These are phyloP conservation scores for Daphoenositta chrysoptera DNA, from an alignment of 2,113 vertebrate species.

Conservation along the genomic window DNA sequence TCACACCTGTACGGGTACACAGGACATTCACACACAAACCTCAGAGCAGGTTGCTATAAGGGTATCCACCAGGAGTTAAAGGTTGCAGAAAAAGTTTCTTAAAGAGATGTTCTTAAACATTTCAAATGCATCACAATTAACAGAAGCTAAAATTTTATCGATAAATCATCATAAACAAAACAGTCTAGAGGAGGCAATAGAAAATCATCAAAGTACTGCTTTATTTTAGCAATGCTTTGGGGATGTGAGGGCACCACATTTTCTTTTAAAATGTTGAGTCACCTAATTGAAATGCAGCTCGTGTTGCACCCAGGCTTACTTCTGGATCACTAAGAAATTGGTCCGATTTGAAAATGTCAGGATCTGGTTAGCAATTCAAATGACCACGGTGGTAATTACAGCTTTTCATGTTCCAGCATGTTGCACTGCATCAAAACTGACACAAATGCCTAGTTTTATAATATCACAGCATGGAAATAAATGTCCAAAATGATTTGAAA, in stretches of 20 bases:
- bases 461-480: constrained; percentile 76
- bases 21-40: neutral
- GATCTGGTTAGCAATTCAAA: constrained; percentile 86
- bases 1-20: neutral
- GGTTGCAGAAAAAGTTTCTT: neutral
- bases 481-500: constrained; percentile 79
- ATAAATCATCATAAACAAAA: neutral
- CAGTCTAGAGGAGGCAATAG: neutral
- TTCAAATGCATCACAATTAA: neutral
- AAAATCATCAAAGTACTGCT: neutral
- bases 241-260: neutral
- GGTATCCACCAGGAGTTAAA: neutral
- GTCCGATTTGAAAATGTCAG: constrained; percentile 81
- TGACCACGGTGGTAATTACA: constrained; percentile 78
- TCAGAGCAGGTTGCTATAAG: neutral
- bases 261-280: neutral
- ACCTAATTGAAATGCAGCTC: constrained; percentile 66
- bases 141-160: neutral
- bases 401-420: constrained; percentile 79
- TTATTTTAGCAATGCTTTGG: neutral
- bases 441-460: constrained; percentile 76
- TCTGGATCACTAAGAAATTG: constrained; percentile 72
- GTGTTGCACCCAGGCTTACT: constrained; percentile 36
- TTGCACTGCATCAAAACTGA: constrained; percentile 80
- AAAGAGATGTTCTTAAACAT: neutral